A percentile compares a stretch with the other conserved stretches of the same genome.
These are phyloP conservation scores for Yponomeuta evonymella DNA, from an alignment of 2,888 invertebrate species.

Conservation along the genomic window DNA sequence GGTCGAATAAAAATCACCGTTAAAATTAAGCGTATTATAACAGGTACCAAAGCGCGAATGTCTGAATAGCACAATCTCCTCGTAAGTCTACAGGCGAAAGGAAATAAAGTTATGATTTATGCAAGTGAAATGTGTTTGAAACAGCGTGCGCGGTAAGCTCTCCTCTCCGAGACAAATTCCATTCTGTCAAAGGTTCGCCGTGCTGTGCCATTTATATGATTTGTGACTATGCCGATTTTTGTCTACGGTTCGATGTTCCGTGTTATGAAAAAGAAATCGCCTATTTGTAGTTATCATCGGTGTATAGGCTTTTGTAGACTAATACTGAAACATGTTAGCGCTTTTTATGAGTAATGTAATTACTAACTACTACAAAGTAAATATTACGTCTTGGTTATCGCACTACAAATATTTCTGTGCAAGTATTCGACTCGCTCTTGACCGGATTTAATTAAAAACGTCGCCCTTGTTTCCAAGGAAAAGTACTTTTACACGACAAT, in stretches of 20 bases:
- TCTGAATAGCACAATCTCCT: background rate
- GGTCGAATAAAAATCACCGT: too few species aligned
- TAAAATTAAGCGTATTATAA: too few species aligned
- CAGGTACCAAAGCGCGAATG: background rate
- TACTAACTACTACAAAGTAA: too few species aligned
- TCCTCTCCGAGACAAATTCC: conserved; percentile 33
- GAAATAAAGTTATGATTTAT: conserved; percentile 61
- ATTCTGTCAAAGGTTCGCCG: conserved; percentile 30
- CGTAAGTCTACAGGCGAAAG: conserved; percentile 28
- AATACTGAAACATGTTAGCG: too few species aligned
- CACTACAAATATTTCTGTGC: too few species aligned
- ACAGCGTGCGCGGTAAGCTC: conserved; percentile 30
- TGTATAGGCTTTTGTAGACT: too few species aligned
- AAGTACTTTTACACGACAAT: background rate
- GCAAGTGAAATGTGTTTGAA: conserved; percentile 37
- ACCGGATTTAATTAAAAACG: too few species aligned
- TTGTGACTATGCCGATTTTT: conserved; percentile 19
- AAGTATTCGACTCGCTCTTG: too few species aligned
- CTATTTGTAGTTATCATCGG: background rate
- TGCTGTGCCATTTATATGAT: conserved; percentile 15
- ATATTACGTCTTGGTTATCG: too few species aligned
- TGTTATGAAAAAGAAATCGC: background rate
- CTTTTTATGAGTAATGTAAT: too few species aligned
- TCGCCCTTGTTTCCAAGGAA: background rate
- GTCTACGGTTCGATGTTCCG: background rate